Base-by-base conservation (phyloP, 2,888 invertebrate genomes). In the Netelia inedita region DNA sequence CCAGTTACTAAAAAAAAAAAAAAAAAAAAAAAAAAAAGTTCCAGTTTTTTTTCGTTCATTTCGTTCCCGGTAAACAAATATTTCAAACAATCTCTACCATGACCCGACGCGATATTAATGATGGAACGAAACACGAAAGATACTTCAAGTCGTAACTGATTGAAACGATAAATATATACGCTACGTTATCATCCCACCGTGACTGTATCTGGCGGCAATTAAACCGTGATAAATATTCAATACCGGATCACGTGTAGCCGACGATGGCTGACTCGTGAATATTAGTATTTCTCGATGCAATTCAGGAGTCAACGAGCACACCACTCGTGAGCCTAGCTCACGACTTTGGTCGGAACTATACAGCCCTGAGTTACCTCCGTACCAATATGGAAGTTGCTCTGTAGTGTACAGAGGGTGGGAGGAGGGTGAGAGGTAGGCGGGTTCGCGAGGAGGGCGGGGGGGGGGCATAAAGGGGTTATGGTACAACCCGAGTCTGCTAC, bases 161-260 rank as follows among this genome's bases (percentile, higher is more conserved):
- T 50, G 14, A 57, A 43, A 76, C 16, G 63, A 65, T 63, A 65
- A 63, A 23, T 57, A 57, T 59, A 61, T 61, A 65, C 46, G 46
- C 10, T 8, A 53, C 1, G 63, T 9, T 57, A 9, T 8, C 1
- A 9, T 9, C 11, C 19, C 6, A 2, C 61, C 23, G 21, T 61
- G 23, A 23, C 14, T 61, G 61, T 28, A 46, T 68, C 46, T 68
- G 16, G 46, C 16, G 35, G 63, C 28, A 74, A 83, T 74, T 68
- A 65, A 69, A 46, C 43, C 28, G 35, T 71, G 59, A 74, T 82
- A 71, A 69, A 85, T 85, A 81, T 68, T 72, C 63, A 68, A 82
- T 78, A 65, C 72, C 57, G 19, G 71, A 21, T 59, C 43, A 21
- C 21, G 53, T 46, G 19, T n/a, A 21, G 28, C 63, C 21, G 71